Evolutionary conservation across 2,888 invertebrate species (phyloP), one percentile per base, ranked within the genome.

Genomic region (Bursaphelenchus okinawaensis): DNA sequence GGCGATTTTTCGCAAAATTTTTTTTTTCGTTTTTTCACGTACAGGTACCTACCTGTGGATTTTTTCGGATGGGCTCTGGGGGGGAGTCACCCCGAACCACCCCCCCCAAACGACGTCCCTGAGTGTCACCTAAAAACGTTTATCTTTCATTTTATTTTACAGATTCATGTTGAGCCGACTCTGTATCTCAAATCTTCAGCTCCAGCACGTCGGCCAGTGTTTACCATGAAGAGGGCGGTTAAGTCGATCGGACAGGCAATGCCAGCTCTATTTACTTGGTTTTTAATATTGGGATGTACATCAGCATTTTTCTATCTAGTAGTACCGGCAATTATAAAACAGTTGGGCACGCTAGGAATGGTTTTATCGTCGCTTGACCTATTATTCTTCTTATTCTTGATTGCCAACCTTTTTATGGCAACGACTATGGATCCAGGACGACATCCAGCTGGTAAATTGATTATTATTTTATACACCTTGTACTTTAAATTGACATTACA

Each of bases 231-330:
- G 24, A 26, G 57, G 50, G 73, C 76, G 72, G 93, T 93, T 88
- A 92, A 92, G 88, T 89, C 91, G 85, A 91, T 91, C 87, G 92
- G 92, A 86, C 91, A 92, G 88, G 92, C 91, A 87, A 89, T 94
- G 88, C 96, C 96, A 86, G 95, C 95, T 86, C 91, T 92, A 84
- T 92, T 93, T 88, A 95, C 96, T 84, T 98, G 96, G 96, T 89
- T 90, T 79, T 87, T 98, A 84, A 88, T 96, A 81, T 87, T 96
- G 85, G 90, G 90, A 84, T 78, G 79, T 63, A 71, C 77, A 23
- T 62, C 60, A 16, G 69, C 69, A 26, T 80, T 80, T 65, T 78
- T 71, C 63, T 79, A 68, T 29, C 68, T 78, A 23, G 60, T 80
- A 20, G 74, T 70, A 20, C 78, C 78, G 19, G 70, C 73, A 9